Evolutionary conservation across 2,888 invertebrate species (phyloP), one percentile per base, ranked within the genome.

Genomic region (Mesoligia furuncula): DNA sequence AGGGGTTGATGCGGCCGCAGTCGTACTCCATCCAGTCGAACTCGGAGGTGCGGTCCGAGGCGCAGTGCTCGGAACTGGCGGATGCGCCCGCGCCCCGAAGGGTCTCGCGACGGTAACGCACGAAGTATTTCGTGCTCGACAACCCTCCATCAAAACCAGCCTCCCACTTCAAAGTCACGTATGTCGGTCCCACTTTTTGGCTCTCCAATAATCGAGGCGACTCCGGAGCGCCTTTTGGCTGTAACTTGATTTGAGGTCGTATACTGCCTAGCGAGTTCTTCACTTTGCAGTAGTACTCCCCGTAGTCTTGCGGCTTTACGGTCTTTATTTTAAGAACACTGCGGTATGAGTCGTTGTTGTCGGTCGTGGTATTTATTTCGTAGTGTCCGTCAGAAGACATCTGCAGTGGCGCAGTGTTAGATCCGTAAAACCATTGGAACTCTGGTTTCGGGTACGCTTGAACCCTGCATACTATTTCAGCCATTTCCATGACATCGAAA

Each of bases 361-460:
- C 98, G 57, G 97, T 98, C 31, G 98, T 98, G 4, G 98, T 98
- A 88, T 98, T 98, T 66, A 99, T 98, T 91, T 98, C 98, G 93
- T 99, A 99, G 91, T 98, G 98, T 0, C 98, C 98, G 90, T 98
- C 98, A 5, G 98, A 98, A 0, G 98, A 98, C 93, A 98, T 98
- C 84, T 98, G 98, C 64, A 98, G 93, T 0, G 98, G 98, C 0
- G 98, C 97, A 0, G 97, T 97, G 93, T 98, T 98, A 11, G 98
- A 97, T 57, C 98, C 98, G 90, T 98, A 98, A 90, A 98, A 98
- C 99, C 99, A 99, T 90, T 99, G 98, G 94, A 99, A 99, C 92
- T 98, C 98, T 0, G 99, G 99, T 90, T 98, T 98, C 0, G 99
- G 99, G 94, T 98, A 99, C 0, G 99, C 99, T 92, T 99, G 98